Conservation (phyloP, 2,797 vertebrate genomes). For the Sebastes umbrosus region DNA sequence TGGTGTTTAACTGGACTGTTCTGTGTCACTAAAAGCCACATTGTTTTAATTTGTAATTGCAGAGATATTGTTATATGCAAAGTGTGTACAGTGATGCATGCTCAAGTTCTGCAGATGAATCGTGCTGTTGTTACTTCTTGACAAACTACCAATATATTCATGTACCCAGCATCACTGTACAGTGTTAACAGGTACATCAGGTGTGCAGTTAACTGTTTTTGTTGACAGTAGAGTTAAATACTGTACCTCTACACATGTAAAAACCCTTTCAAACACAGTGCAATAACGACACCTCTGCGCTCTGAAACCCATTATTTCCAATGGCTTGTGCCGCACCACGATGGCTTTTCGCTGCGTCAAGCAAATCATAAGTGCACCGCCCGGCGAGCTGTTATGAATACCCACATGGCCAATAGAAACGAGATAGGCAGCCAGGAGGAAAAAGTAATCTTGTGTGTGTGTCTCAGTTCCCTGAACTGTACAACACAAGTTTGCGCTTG, state of each 20-base stretch:
- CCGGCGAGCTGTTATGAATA: no score
- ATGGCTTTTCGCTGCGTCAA: no score
- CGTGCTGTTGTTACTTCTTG: neutral
- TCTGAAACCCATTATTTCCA: neutral
- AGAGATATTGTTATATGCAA: neutral
- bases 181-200: neutral
- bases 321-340: neutral
- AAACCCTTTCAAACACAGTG: neutral
- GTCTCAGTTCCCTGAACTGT: no score
- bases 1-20: constrained; percentile 6
- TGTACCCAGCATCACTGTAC: neutral
- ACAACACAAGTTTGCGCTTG: no score
- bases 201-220: neutral
- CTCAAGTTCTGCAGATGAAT: neutral
- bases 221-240: neutral
- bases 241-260: neutral
- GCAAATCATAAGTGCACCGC: no score
- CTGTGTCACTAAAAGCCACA: neutral
- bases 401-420: no score
- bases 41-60: neutral
- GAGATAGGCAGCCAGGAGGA: no score
- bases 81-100: neutral
- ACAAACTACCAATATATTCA: neutral
- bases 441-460: no score
- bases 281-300: neutral